A percentile compares a stretch with the other conserved stretches of the same genome.
These are phyloP conservation scores for Nesidiocoris tenuis DNA, from an alignment of 2,888 invertebrate species.

Conservation along the genomic window DNA sequence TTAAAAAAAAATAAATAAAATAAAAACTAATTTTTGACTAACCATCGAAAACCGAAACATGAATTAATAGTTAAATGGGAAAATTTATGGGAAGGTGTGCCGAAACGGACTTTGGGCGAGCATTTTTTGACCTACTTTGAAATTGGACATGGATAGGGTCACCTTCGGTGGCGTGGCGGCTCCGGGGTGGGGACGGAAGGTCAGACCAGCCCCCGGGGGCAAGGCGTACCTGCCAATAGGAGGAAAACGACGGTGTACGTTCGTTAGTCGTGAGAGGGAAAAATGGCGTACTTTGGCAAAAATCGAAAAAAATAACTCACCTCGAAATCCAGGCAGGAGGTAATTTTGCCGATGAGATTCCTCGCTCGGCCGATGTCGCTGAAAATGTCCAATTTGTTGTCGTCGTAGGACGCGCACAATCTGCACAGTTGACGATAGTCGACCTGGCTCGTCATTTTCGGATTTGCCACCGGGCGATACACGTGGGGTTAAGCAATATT, in stretches of 20 bases:
- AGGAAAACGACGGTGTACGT: no score
- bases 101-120: no score
- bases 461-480: not conserved
- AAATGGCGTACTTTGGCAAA: not conserved
- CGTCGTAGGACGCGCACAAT: conserved; percentile 57
- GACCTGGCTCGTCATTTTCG: conserved; percentile 21
- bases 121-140: not conserved
- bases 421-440: conserved; percentile 57
- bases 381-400: conserved; percentile 57
- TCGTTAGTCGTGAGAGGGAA: not conserved
- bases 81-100: no score
- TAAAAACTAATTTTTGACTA: no score
- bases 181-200: not conserved
- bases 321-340: conserved; percentile 57
- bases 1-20: no score
- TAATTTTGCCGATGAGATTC: conserved; percentile 57
- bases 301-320: conserved; percentile 52
- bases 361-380: conserved; percentile 56
- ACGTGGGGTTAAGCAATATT: no score
- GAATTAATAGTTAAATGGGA: no score
- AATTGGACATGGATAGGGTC: not conserved
- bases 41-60: no score
- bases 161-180: not conserved
- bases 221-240: not conserved
- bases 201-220: not conserved